phyloP scores from a whole-genome alignment of 1,140 invertebrate species.

The Heliconius melpomene region DNA sequence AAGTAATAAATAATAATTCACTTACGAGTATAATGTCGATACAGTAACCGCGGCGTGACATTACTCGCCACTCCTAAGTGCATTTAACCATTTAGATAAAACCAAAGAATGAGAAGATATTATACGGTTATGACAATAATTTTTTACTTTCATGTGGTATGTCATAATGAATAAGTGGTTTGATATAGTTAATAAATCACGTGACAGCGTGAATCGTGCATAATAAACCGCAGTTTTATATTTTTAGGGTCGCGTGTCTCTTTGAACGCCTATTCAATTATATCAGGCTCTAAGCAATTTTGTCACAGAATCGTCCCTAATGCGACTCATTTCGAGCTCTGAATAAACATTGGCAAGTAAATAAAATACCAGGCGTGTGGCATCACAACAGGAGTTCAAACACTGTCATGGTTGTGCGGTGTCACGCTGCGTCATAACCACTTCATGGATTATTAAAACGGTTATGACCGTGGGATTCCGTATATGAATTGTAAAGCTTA shows the following conservation, averaged over 20 bases:
- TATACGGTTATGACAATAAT: conserved; percentile 29
- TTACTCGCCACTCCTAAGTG: conserved; percentile 55
- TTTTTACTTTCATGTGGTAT: not conserved
- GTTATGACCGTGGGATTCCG: conserved; percentile 50
- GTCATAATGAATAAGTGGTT: conserved; percentile 25
- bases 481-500: not conserved
- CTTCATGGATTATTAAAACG: conserved; percentile 63
- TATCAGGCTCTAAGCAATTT: conserved; percentile 56
- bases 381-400: conserved; percentile 71
- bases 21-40: not conserved
- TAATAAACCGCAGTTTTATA: conserved; percentile 19
- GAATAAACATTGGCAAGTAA: conserved; percentile 67
- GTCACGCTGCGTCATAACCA: conserved; percentile 57
- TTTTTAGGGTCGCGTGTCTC: conserved; percentile 61
- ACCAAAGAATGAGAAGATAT: conserved; percentile 30
- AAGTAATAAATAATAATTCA: not conserved
- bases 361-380: conserved; percentile 73
- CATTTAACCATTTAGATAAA: conserved; percentile 73
- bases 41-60: not conserved
- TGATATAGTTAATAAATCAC: conserved; percentile 32
- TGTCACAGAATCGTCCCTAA: conserved; percentile 70
- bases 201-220: conserved; percentile 4
- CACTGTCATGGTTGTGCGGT: conserved; percentile 56
- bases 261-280: conserved; percentile 77
- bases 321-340: conserved; percentile 65